Base-by-base conservation (phyloP, 1,140 invertebrate species). In the Drosophila pseudoobscura region DNA sequence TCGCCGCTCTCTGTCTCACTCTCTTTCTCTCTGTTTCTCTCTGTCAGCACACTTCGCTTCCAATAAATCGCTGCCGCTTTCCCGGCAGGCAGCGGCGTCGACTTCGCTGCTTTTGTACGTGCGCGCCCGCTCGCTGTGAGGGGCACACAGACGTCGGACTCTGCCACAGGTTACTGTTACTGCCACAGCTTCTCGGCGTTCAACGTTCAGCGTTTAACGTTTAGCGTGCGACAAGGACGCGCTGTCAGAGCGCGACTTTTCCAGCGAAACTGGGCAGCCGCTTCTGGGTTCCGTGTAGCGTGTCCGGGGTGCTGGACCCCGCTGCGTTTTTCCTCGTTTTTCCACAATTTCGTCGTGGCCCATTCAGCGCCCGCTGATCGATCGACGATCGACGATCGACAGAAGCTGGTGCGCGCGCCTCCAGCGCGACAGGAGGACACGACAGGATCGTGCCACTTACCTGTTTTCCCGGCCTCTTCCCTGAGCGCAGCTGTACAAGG, bases 71-170 rank as follows among this genome's bases (percentile, higher is more conserved):
- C 17, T 22, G 55, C 13, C 8, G 8, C 35, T 8, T 39, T 39
- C 35, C 35, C 35, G 35, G 35, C 35, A 39, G 5, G 11, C 35
- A 39, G 35, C 35, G 35, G 35, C 35, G 35, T 39, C 26, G 55
- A 29, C 45, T n/a, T 52, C 65, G 57, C 66, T 51, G 75, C 56
- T 59, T 68, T 62, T 78, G 79, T 69, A 55, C 82, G 82, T 74
- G 82, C 60, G 82, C 82, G 82, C 73, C 62, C 82, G 65, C 82
- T 78, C 24, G 82, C 82, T 85, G 82, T 73, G 82, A 79, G 29
- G 52, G 44, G 15, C 58, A 49, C 24, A 29, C 22, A 17, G 49
- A 44, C 13, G 20, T 8, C 43, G n/a, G 22, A 41, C 20, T 41
- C 15, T 29, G 41, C 15, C 15, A 26, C 43, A 75, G 50, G 71